phyloP scores from a whole-genome alignment of 2,888 invertebrate genomes.

The Conistra vaccinii region DNA sequence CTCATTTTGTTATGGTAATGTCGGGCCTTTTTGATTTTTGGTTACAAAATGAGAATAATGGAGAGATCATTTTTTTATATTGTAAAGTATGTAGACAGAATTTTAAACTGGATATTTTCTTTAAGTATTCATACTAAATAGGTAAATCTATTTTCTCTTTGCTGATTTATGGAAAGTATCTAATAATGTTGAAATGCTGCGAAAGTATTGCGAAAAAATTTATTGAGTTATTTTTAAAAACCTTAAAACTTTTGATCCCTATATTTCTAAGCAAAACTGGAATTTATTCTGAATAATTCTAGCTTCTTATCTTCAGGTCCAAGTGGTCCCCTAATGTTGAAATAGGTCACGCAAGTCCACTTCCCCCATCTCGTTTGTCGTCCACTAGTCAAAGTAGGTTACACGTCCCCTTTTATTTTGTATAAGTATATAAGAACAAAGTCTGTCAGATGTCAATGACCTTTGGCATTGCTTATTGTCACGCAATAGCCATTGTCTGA shows the following conservation, averaged over 20 bases:
- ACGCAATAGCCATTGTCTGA: constrained; percentile 23
- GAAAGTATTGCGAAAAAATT: background rate
- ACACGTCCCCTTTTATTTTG: constrained; percentile 49
- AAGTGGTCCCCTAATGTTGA: constrained; percentile 30
- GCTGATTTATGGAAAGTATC: background rate
- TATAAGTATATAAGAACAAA: constrained; percentile 43
- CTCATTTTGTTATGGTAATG: constrained; percentile 64
- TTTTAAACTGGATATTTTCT: background rate
- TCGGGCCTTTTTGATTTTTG: constrained; percentile 57
- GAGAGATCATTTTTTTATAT: constrained; percentile 24
- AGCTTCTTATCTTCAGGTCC: constrained; percentile 13
- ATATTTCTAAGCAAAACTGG: too few species aligned
- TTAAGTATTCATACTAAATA: background rate
- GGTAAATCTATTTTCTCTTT: background rate
- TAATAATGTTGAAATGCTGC: background rate
- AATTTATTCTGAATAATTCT: background rate
- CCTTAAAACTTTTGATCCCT: background rate
- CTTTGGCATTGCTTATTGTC: constrained; percentile 49
- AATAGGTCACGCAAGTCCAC: constrained; percentile 58
- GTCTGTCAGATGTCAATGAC: constrained; percentile 47
- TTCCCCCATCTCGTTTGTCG: constrained; percentile 43
- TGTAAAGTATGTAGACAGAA: background rate
- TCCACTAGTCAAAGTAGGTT: constrained; percentile 61
- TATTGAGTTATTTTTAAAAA: background rate
- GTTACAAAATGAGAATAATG: constrained; percentile 33